Evolutionary conservation across 2,113 vertebrate species (phyloP).

Genomic region (Strigops habroptila): DNA sequence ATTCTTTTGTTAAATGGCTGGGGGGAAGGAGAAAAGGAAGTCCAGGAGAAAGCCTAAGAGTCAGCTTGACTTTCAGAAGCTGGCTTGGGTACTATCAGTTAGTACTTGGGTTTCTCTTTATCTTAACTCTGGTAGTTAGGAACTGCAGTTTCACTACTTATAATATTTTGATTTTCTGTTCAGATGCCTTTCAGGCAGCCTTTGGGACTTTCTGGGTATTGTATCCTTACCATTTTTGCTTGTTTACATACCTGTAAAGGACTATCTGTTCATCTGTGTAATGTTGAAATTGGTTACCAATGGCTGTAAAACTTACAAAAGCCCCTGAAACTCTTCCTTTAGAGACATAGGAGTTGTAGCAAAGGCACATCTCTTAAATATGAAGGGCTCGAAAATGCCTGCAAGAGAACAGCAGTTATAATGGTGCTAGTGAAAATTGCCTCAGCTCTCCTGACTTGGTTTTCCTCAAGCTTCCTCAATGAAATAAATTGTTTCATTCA

Average conservation of each 20-base stretch:
- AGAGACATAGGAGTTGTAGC: not conserved
- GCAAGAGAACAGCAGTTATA: not conserved
- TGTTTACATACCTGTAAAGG: not conserved
- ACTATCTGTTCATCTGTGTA: not conserved
- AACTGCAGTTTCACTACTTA: not conserved
- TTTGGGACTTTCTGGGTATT: not conserved
- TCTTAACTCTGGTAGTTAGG: not conserved
- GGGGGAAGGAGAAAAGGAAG: not conserved
- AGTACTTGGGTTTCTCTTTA: not conserved
- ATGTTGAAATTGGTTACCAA: not conserved
- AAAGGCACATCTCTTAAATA: not conserved
- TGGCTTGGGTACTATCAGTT: not conserved
- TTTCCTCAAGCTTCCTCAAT: not conserved
- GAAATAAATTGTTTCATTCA: not conserved
- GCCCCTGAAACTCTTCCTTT: not conserved
- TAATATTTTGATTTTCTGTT: not conserved
- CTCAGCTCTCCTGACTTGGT: not conserved
- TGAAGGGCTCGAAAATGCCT: not conserved
- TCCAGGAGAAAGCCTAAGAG: not conserved
- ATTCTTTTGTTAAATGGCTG: not conserved
- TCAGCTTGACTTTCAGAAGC: not conserved
- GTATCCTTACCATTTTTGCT: not conserved
- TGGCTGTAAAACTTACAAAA: not conserved
- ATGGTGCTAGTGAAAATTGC: not conserved
- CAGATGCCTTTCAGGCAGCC: not conserved